Evolutionary conservation across 2,113 vertebrate species (phyloP).

Genomic region (Anthoscopus minutus): DNA sequence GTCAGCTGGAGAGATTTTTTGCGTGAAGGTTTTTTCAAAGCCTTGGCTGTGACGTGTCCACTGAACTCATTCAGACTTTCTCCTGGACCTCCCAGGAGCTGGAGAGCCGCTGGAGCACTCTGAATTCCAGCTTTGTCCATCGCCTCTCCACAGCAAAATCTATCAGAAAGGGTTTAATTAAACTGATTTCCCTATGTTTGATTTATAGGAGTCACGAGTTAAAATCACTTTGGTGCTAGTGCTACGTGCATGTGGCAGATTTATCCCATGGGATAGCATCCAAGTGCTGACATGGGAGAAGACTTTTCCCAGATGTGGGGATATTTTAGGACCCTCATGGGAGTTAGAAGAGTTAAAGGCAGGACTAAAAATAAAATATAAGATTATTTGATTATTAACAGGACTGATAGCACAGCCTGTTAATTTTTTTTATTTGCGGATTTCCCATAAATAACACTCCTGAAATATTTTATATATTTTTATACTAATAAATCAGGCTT

Average conservation of each 20-base stretch:
- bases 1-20: background rate
- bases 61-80: conserved; percentile 6
- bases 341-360: background rate
- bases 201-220: background rate
- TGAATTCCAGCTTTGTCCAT: background rate
- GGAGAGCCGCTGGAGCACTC: background rate
- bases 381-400: conserved; percentile 3
- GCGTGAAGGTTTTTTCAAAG: background rate
- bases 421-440: background rate
- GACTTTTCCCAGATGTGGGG: background rate
- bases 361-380: conserved; percentile 3
- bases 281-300: conserved; percentile 44
- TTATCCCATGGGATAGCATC: background rate
- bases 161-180: background rate
- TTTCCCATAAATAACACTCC: background rate
- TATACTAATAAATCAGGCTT: background rate
- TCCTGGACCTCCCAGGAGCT: conserved; percentile 30
- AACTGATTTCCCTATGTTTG: background rate
- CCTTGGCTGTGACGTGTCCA: background rate
- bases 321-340: conserved; percentile 6
- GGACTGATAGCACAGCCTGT: background rate
- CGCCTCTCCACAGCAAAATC: background rate
- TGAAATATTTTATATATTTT: background rate
- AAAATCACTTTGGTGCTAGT: background rate
- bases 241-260: background rate